Evolutionary conservation across 2,888 invertebrate species (phyloP).

Genomic region (Argyresthia albistria): DNA sequence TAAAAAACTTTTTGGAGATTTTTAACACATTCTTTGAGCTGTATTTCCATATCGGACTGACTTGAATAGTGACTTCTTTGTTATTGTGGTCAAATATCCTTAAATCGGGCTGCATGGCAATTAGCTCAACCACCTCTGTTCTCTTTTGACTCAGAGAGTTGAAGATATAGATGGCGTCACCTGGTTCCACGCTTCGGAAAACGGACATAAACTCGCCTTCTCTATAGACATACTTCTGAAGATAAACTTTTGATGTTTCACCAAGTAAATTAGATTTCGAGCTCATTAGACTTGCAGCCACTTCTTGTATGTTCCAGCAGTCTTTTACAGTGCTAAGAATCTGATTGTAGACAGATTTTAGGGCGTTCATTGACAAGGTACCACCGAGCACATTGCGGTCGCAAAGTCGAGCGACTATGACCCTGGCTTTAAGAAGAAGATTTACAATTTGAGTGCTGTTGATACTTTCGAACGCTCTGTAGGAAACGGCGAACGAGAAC

Average conservation of each 20-base stretch:
- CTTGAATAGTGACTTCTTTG: slow-evolving; percentile 59
- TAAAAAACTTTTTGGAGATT: slow-evolving; percentile 63
- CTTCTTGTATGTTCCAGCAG: slow-evolving; percentile 56
- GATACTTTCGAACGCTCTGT: slow-evolving; percentile 69
- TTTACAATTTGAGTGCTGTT: slow-evolving; percentile 64
- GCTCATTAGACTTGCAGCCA: slow-evolving; percentile 67
- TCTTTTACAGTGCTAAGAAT: slow-evolving; percentile 38
- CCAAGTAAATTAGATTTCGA: slow-evolving; percentile 74
- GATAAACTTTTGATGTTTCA: slow-evolving; percentile 74
- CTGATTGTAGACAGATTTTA: slow-evolving; percentile 87
- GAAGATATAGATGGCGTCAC: slow-evolving; percentile 81
- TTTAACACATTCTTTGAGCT: slow-evolving; percentile 32
- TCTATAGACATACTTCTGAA: slow-evolving; percentile 49
- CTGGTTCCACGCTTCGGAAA: slow-evolving; percentile 63
- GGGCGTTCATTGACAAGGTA: slow-evolving; percentile 87
- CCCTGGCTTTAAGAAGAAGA: slow-evolving; percentile 72
- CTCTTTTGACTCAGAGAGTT: slow-evolving; percentile 87
- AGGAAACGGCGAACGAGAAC: slow-evolving; percentile 79
- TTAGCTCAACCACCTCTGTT: slow-evolving; percentile 82
- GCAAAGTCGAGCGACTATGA: slow-evolving; percentile 89
- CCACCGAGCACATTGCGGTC: slow-evolving; percentile 99
- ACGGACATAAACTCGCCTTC: slow-evolving; percentile 50
- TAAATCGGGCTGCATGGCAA: slow-evolving; percentile 71
- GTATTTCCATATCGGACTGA: slow-evolving; percentile 54
- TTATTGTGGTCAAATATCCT: slow-evolving; percentile 65